phyloP scores from a whole-genome alignment of 1,140 invertebrate species.

The Planococcus citri region DNA sequence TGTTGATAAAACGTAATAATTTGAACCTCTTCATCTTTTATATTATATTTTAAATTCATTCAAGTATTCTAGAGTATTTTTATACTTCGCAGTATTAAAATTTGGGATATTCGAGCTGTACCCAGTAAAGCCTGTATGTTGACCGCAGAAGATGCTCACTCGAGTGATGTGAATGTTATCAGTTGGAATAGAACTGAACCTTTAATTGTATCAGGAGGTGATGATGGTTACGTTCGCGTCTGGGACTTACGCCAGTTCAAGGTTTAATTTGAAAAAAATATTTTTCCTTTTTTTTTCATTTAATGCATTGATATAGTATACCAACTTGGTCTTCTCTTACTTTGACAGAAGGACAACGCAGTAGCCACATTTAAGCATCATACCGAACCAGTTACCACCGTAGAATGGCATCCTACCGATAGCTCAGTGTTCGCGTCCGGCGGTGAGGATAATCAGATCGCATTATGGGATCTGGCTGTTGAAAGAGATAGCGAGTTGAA shows the following conservation, averaged over 20 bases:
- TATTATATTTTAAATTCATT: conserved; percentile 21
- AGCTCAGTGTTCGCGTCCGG: conserved; percentile 84
- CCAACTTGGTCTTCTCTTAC: conserved; percentile 8
- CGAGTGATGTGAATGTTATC: conserved; percentile 92
- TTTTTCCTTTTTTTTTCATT: conserved; percentile 1
- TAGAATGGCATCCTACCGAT: conserved; percentile 94
- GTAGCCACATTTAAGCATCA: conserved; percentile 93
- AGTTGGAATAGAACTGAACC: conserved; percentile 89
- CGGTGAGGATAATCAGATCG: conserved; percentile 91
- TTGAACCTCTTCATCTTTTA: not conserved
- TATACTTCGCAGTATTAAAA: conserved; percentile 53
- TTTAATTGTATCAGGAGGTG: conserved; percentile 85
- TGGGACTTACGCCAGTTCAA: conserved; percentile 92
- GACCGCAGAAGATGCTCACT: conserved; percentile 73
- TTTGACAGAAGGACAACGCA: conserved; percentile 44
- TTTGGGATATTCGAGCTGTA: conserved; percentile 77
- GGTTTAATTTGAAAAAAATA: conserved; percentile 32
- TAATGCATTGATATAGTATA: not conserved
- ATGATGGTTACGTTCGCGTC: conserved; percentile 85
- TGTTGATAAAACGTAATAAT: conserved; percentile 61
- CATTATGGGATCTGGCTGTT: conserved; percentile 90
- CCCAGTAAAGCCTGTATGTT: conserved; percentile 85
- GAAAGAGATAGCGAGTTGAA: conserved; percentile 60
- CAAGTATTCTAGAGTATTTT: conserved; percentile 23
- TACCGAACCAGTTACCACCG: conserved; percentile 77